Evolutionary conservation across 1,140 invertebrate species (phyloP), one percentile per base, ranked within the genome.

Genomic region (Neodiprion fabricii): DNA sequence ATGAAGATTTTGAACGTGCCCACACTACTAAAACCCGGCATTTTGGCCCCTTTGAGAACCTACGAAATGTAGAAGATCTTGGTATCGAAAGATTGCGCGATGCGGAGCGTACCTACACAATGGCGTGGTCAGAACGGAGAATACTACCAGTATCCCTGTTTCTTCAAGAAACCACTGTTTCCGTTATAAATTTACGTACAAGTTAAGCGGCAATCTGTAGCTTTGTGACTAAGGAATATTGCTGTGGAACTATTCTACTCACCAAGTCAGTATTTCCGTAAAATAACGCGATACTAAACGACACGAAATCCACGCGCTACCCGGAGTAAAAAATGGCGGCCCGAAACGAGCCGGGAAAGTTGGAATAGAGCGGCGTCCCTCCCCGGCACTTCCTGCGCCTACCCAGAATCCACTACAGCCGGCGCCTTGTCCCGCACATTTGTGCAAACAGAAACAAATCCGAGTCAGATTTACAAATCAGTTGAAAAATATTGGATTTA

Each of bases 1-100:
- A 98, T 95, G 90, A 97, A 98, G 82, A 98, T 95, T 92, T 98
- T 98, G 91, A 96, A 96, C 81, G 95, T 96, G 86, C 95, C 94
- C 89, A 94, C 94, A 80, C 91, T 92, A 86, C 91, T 91, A 85
- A 92, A 91, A 91, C 94, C 94, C 90, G 95, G 94, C 95, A 96
- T 96, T 81, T 86, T 86, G 79, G 74, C 79, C 82, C 79, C 78
- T 82, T 73, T 76, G 75, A 75, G 74, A 83, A 85, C 80, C 82
- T 71, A 17, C 12, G 61, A 70, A 48, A 61, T 7, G 17, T 7
- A 12, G 61, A 28, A 65, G 7, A 65, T 14, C 61, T 2, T 71
- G 47, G 66, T 67, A 21, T 69, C n/a, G 65, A 48, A 65, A 66
- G 66, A 61, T 74, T 28, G 68, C 28, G 47, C 70, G 48, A 1